phyloP scores from a whole-genome alignment of 2,113 vertebrate genomes.

The Colius striatus region DNA sequence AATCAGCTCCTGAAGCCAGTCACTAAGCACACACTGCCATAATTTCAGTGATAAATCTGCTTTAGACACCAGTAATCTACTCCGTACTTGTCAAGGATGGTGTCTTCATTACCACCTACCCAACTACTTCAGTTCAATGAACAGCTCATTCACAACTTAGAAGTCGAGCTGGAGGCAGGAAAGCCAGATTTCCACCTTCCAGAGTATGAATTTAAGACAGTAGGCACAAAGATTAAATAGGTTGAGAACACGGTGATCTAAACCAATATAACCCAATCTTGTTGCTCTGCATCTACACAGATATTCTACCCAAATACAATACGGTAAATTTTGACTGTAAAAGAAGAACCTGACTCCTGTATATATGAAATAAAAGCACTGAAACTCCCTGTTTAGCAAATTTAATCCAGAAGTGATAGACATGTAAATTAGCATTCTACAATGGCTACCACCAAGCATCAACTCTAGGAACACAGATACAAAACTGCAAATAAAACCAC shows the following conservation, averaged over 20 bases:
- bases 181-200: not conserved
- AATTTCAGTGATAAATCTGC: not conserved
- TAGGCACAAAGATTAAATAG: not conserved
- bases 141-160: slow-evolving; percentile 40
- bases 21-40: rapidly evolving
- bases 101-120: slow-evolving; percentile 25
- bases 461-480: not conserved
- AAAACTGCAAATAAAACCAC: not conserved
- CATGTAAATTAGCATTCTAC: not conserved
- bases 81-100: not conserved
- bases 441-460: not conserved
- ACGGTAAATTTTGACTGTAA: not conserved
- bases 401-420: not conserved
- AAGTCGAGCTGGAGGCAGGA: not conserved
- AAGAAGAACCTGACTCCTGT: not conserved
- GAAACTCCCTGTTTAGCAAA: not conserved
- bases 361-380: not conserved
- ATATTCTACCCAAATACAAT: not conserved
- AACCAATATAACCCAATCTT: not conserved
- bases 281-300: not conserved
- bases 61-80: not conserved
- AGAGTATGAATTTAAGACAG: not conserved
- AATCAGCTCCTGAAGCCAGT: not conserved
- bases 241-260: not conserved
- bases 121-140: slow-evolving; percentile 10